Evolutionary conservation across 2,113 vertebrate genomes (phyloP).

Genomic region (Pseudorectes ferrugineus): DNA sequence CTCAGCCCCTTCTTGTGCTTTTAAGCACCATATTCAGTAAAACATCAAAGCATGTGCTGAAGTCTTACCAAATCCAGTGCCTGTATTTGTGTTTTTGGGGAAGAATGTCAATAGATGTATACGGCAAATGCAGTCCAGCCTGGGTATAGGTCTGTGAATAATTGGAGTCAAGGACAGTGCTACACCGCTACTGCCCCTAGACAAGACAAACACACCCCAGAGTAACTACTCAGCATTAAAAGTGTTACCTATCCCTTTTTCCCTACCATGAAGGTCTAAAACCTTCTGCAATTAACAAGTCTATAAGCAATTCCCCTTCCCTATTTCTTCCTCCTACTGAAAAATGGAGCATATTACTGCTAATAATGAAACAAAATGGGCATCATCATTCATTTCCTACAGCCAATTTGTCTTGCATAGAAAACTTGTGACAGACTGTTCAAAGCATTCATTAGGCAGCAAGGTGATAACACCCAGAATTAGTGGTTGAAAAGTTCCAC

Average conservation of each 20-base stretch:
- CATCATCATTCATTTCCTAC: conserved; percentile 64
- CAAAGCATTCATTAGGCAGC: conserved; percentile 29
- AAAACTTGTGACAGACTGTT: conserved; percentile 24
- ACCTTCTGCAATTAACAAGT: conserved; percentile 54
- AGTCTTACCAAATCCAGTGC: neutral
- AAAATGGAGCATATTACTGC: conserved; percentile 65
- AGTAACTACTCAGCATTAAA: neutral
- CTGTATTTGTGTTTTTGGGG: neutral
- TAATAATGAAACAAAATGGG: conserved; percentile 69
- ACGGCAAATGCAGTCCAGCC: neutral
- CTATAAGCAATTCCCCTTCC: conserved; percentile 12
- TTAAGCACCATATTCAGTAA: neutral
- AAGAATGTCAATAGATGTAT: neutral
- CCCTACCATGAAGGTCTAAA: neutral
- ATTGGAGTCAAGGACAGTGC: neutral
- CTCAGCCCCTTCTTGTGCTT: neutral
- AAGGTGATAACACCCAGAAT: conserved; percentile 23
- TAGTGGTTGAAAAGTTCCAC: neutral
- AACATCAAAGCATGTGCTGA: neutral
- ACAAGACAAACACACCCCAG: neutral
- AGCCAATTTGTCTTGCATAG: conserved; percentile 60
- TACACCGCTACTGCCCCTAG: neutral
- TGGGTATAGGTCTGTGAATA: neutral
- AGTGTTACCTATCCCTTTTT: neutral
- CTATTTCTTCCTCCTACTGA: conserved; percentile 2